These are phyloP conservation scores for Drosophila nasuta DNA, from an alignment of 1,140 invertebrate genomes.

Conservation along the genomic window DNA sequence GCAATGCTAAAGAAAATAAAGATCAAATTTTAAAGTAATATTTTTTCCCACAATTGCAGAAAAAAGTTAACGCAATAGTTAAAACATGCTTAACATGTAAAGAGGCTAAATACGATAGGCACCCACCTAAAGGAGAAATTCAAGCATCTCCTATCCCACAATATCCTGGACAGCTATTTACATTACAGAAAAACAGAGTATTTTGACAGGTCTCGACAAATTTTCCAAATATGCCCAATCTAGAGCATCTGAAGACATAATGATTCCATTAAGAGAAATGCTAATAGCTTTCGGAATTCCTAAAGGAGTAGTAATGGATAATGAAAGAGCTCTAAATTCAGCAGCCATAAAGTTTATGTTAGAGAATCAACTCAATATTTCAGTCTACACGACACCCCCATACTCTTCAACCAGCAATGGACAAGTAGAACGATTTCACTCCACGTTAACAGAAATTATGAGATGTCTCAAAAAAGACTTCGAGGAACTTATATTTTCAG, in stretches of 20 bases:
- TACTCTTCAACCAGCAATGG: slow-evolving; percentile 30
- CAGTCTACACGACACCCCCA: slow-evolving; percentile 29
- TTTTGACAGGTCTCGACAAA: no score
- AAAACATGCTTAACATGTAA: no score
- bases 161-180: no score
- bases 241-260: no score
- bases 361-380: slow-evolving; percentile 26
- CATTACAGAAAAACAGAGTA: no score
- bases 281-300: no score
- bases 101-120: no score
- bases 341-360: slow-evolving; percentile 38
- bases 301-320: neutral
- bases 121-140: neutral
- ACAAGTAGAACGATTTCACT: slow-evolving; percentile 3
- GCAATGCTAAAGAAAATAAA: slow-evolving; percentile 12
- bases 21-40: slow-evolving; percentile 12
- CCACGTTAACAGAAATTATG: neutral
- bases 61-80: neutral
- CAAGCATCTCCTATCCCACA: neutral
- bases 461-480: neutral
- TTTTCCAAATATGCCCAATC: no score
- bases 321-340: slow-evolving; percentile 36
- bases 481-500: neutral
- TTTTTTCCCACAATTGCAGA: slow-evolving; percentile 12
- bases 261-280: no score